These are phyloP conservation scores for Caenorhabditis brenneri DNA, from an alignment of 1,140 invertebrate species.

Conservation along the genomic window DNA sequence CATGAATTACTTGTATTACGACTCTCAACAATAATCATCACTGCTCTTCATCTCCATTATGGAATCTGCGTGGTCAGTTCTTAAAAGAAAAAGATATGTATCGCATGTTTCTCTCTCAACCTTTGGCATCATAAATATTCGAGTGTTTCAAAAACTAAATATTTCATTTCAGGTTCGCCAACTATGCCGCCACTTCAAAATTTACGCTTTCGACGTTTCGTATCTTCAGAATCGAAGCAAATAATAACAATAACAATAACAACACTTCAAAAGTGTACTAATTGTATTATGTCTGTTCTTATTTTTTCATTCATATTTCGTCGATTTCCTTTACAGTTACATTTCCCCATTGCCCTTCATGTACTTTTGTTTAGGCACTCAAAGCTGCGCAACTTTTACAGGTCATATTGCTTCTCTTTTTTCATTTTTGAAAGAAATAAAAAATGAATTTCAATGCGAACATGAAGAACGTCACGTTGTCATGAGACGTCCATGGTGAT, in stretches of 20 bases:
- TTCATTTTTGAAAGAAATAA: not conserved
- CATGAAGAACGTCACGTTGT: not conserved
- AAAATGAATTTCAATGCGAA: not conserved
- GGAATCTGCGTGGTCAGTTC: conserved; percentile 72
- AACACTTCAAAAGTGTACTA: conserved; percentile 30
- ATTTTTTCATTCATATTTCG: not conserved
- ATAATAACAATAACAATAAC: conserved; percentile 37
- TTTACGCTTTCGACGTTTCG: conserved; percentile 71
- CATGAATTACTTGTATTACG: conserved; percentile 71
- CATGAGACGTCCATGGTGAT: not conserved
- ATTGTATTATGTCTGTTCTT: not conserved
- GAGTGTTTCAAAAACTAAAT: conserved; percentile 10
- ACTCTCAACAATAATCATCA: conserved; percentile 70
- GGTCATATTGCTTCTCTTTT: not conserved
- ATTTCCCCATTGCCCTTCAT: not conserved
- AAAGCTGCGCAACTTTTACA: not conserved
- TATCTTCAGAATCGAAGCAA: conserved; percentile 59
- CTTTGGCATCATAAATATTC: not conserved
- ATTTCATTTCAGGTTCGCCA: conserved; percentile 68
- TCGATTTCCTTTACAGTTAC: not conserved
- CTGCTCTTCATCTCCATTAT: conserved; percentile 72
- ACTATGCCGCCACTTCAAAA: conserved; percentile 73
- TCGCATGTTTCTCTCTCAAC: not conserved
- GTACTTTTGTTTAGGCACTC: not conserved
- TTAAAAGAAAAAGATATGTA: not conserved